Evolutionary conservation across 2,797 vertebrate genomes (phyloP), one percentile per base, ranked within the genome.

Genomic region (Geotrypetes seraphini): DNA sequence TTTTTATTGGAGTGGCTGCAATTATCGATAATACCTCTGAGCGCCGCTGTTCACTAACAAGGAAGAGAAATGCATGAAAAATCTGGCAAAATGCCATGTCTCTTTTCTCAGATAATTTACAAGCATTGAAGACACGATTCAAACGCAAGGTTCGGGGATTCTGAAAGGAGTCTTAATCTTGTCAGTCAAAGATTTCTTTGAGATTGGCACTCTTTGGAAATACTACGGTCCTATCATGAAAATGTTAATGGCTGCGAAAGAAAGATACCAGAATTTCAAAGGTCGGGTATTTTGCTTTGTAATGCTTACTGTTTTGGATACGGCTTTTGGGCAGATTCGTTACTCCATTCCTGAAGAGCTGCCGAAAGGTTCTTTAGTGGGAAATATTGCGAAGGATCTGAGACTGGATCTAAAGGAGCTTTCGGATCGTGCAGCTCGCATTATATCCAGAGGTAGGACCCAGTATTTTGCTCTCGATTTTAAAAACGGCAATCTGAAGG

Each of bases 281-380:
- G 22, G 33, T 45, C 15, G 32, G 43, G 35, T 63, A 14, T 35
- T 46, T 35, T 31, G 60, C n/a, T 13, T 16, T 34, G 25, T 72
- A 8, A 39, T 65, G 42, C 24, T 60, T 5, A 62, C 20, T 2
- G 25, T 71, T 38, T 63, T 39, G 16, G 43, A 22, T 29, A 19
- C 8, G 12, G 50, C 75, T n/a, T 41, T 28, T 6, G 68, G 62
- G 39, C 71, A 83, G 36, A 70, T 86, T 22, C 62, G 56, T 22
- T 87, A 83, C 35, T 66, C 77, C 2, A 57, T 85, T 31, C 63
- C 55, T 8, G 83, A 87, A 48, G 82, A 87, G 49, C 69, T 75
- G 60, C 65, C 71, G 37, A 73, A 52, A 23, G 71, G 77, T 2
- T 73, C 78, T 3, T 66, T 81, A 16, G 79, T 87, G 25, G 83